Evolutionary conservation across 2,888 invertebrate genomes (phyloP).

Genomic region (Aleiodes leptofemur): DNA sequence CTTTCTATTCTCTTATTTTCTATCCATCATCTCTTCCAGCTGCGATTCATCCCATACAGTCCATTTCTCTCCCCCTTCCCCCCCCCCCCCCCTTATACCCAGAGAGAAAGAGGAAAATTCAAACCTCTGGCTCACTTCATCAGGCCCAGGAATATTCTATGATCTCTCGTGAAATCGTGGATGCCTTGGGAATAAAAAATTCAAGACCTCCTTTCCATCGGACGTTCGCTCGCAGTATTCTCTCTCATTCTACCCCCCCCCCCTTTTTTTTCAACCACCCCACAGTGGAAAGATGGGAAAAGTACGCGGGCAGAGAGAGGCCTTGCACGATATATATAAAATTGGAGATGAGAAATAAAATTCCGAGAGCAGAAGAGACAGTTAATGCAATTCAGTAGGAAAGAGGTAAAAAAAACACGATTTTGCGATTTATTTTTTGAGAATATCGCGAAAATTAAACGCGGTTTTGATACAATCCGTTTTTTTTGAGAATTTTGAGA

Average conservation of each 20-base stretch:
- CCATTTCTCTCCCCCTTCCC: not conserved
- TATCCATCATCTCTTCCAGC: conserved; percentile 30
- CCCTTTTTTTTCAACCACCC: too few relatives aligned
- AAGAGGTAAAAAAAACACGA: too few relatives aligned
- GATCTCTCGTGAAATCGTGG: conserved; percentile 22
- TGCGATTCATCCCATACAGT: conserved; percentile 26
- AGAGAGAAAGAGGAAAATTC: not conserved
- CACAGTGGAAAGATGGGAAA: not conserved
- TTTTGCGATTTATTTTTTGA: too few relatives aligned
- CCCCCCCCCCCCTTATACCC: too few relatives aligned
- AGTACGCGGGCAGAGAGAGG: too few relatives aligned
- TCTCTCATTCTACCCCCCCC: not conserved
- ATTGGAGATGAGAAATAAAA: conserved; percentile 5
- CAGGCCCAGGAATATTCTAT: conserved; percentile 28
- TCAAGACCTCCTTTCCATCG: not conserved
- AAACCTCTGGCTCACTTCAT: conserved; percentile 12
- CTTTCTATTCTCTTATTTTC: conserved; percentile 14
- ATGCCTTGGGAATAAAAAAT: conserved; percentile 34
- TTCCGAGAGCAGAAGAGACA: conserved; percentile 18
- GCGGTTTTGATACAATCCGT: too few relatives aligned
- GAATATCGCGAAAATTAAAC: too few relatives aligned
- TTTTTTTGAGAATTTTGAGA: too few relatives aligned
- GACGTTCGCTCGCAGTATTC: conserved; percentile 13
- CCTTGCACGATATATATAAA: too few relatives aligned
- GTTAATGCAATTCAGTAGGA: not conserved